Conservation (phyloP, 92 coral and sea anemone genomes). For the Zoanthus solanderi region DNA sequence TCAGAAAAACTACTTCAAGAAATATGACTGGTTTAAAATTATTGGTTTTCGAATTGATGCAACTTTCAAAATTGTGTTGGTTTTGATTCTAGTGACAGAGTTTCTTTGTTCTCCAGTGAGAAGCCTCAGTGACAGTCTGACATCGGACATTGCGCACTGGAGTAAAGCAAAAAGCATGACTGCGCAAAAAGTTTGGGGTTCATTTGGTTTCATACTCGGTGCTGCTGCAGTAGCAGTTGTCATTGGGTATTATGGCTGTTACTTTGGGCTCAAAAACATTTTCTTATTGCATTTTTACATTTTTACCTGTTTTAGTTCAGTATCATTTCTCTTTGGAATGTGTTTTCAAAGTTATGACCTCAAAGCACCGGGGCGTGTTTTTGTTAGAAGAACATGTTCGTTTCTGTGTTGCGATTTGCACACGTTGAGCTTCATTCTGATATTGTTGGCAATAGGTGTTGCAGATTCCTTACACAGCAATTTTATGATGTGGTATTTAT, state of each 20-base stretch:
- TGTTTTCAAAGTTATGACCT: slow-evolving; percentile 74
- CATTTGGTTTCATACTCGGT: slow-evolving; percentile 79
- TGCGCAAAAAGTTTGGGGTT: slow-evolving; percentile 64
- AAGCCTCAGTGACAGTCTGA: slow-evolving; percentile 73
- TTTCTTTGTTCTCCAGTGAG: slow-evolving; percentile 80
- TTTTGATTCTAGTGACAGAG: slow-evolving; percentile 72
- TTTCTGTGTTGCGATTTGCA: slow-evolving; percentile 79
- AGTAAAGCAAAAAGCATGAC: slow-evolving; percentile 61
- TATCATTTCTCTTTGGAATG: slow-evolving; percentile 75
- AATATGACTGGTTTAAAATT: slow-evolving; percentile 28
- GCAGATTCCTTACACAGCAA: slow-evolving; percentile 91
- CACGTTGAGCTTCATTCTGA: slow-evolving; percentile 73
- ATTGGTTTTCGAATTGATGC: slow-evolving; percentile 81
- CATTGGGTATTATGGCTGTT: slow-evolving; percentile 79
- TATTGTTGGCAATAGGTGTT: slow-evolving; percentile 85
- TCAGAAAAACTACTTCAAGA: neutral
- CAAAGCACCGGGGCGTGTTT: slow-evolving; percentile 74
- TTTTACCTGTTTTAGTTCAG: slow-evolving; percentile 73
- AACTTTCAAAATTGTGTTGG: slow-evolving; percentile 67
- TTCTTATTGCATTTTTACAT: slow-evolving; percentile 92
- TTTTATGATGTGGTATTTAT: slow-evolving; percentile 97
- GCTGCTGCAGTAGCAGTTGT: slow-evolving; percentile 74
- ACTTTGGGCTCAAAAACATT: slow-evolving; percentile 72
- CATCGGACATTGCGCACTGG: slow-evolving; percentile 73
- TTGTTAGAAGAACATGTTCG: slow-evolving; percentile 73